Evolutionary conservation across 2,113 vertebrate species (phyloP), one percentile per base, ranked within the genome.

Genomic region (Odontophorus gujanensis): DNA sequence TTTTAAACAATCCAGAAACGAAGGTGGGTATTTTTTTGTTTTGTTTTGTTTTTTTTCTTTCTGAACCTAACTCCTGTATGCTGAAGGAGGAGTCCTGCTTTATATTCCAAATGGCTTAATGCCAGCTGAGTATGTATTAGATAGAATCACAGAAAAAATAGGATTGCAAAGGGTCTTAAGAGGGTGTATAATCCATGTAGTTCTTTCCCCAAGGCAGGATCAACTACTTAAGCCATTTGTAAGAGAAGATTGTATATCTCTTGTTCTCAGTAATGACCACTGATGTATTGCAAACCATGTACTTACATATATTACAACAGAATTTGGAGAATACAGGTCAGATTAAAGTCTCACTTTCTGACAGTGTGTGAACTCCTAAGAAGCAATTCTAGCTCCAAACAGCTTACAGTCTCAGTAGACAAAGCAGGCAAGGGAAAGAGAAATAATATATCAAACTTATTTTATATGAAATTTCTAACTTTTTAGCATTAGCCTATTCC

Each of bases 181-280:
- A 93, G 38, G 15, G 9, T 72, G 25, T 75, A 26, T 91, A 91
- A 95, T 86, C 73, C 84, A 61, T 72, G 74, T 13, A 84, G 61
- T 14, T 72, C 66, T 87, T 87, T 89, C 77, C 81, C 9, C 19
- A 85, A 95, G 89, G 84, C 74, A 93, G 43, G 81, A 92, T 91
- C 91, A 93, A 84, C 57, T 81, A 91, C 43, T 72, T 89, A 84
- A 93, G 62, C 28, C 74, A 92, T 81, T 95, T 95, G 34, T 62
- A 87, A 72, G 47, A 59, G 84, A 84, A 89, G 53, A 87, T 53
- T 91, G 47, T 75, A 69, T 91, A 28, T 67, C 47, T 87, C 66
- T 43, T 92, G 22, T 22, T 92, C 74, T 89, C 58, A 86, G 47
- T 89, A 89, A 91, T 87, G 91, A 92, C 66, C 36, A 76, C 32